phyloP scores from a whole-genome alignment of 2,113 vertebrate genomes.

The Hippocampus abdominalis region DNA sequence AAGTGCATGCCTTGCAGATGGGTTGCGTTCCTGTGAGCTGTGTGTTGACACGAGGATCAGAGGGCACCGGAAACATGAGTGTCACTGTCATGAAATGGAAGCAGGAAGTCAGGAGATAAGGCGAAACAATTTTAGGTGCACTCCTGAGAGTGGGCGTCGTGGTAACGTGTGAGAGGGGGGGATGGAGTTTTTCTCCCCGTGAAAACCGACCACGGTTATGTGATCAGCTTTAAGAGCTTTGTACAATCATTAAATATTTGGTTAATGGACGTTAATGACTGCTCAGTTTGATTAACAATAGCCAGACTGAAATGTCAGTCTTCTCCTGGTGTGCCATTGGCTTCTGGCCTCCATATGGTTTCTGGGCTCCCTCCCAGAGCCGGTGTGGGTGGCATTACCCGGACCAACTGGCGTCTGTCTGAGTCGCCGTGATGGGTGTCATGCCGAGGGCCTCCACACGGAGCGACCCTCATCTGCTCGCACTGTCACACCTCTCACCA shows the following conservation, averaged over 20 bases:
- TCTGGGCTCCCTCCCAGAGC: conserved; percentile 34
- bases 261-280: conserved; percentile 19
- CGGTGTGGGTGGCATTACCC: conserved; percentile 39
- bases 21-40: conserved; percentile 53
- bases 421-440: conserved; percentile 51
- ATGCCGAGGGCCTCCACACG: conserved; percentile 44
- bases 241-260: conserved; percentile 14
- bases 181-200: not conserved
- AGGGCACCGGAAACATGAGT: conserved; percentile 61
- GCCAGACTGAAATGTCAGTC: conserved; percentile 27
- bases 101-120: conserved; percentile 46
- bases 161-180: not conserved
- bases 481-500: conserved; percentile 56
- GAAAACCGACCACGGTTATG: not conserved
- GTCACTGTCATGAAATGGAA: conserved; percentile 60
- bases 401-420: conserved; percentile 54
- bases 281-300: conserved; percentile 38
- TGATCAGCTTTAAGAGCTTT: not conserved
- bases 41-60: conserved; percentile 68
- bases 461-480: conserved; percentile 65
- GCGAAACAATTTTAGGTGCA: conserved; percentile 29
- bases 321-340: conserved; percentile 17
- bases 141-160: conserved; percentile 24
- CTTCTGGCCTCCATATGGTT: conserved; percentile 27
- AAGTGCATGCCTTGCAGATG: conserved; percentile 48